These are phyloP conservation scores for Monopterus albus DNA, from an alignment of 2,113 vertebrate species.

Conservation along the genomic window DNA sequence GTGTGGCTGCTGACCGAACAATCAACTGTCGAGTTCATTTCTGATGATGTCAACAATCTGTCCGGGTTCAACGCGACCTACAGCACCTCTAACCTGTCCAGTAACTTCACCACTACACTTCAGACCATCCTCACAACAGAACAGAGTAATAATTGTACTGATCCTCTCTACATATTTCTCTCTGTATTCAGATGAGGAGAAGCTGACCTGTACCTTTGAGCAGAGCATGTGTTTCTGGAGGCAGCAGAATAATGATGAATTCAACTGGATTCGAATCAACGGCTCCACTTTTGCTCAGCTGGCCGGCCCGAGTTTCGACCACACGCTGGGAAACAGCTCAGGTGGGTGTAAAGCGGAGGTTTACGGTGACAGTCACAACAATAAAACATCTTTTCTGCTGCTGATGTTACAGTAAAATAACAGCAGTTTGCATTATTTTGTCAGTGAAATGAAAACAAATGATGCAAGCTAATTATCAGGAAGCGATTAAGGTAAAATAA, in stretches of 20 bases:
- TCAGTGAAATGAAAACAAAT: too few species aligned
- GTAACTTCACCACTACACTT: conserved; percentile 74
- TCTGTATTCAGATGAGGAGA: conserved; percentile 85
- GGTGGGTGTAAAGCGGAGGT: conserved; percentile 77
- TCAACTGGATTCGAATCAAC: conserved; percentile 84
- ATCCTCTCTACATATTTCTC: background rate
- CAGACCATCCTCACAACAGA: too few species aligned
- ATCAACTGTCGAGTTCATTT: conserved; percentile 84
- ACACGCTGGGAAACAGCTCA: conserved; percentile 88
- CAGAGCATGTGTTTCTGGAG: conserved; percentile 90
- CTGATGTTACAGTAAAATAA: too few species aligned
- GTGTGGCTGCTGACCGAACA: conserved; percentile 87
- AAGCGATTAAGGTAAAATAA: too few species aligned
- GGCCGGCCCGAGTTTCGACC: conserved; percentile 88
- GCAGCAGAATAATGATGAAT: conserved; percentile 81
- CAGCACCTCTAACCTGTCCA: conserved; percentile 72
- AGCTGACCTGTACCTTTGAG: conserved; percentile 90
- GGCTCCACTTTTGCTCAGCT: conserved; percentile 75
- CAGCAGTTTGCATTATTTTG: too few species aligned
- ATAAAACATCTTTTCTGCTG: too few species aligned
- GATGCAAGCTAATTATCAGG: too few species aligned
- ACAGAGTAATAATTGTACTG: background rate
- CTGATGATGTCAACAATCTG: conserved; percentile 76
- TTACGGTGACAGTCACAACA: too few species aligned
- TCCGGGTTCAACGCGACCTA: conserved; percentile 87